Evolutionary conservation across 2,797 vertebrate genomes (phyloP).

Genomic region (Lepilemur septentrionalis): DNA sequence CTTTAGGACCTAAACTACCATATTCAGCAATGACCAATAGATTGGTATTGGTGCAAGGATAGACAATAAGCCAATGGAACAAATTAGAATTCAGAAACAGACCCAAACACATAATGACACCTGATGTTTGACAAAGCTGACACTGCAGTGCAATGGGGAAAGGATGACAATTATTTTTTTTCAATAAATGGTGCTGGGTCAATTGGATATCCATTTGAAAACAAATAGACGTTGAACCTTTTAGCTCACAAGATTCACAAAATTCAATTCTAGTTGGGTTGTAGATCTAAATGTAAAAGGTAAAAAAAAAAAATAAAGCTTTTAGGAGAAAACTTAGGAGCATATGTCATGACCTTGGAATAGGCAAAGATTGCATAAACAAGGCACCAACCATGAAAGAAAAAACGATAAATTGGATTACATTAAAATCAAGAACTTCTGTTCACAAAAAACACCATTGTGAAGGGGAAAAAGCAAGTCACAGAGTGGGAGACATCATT

Average conservation of each 20-base stretch:
- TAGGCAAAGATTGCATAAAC: constrained; percentile 55
- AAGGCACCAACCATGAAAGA: constrained; percentile 21
- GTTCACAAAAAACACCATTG: constrained; percentile 23
- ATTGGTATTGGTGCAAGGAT: background rate
- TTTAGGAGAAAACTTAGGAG: constrained; percentile 70
- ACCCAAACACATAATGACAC: constrained; percentile 31
- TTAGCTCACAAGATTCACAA: constrained; percentile 57
- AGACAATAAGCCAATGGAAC: constrained; percentile 41
- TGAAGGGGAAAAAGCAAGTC: background rate
- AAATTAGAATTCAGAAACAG: constrained; percentile 52
- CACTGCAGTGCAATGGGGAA: constrained; percentile 14
- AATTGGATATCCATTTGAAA: constrained; percentile 70
- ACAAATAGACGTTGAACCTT: constrained; percentile 69
- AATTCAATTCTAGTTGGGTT: constrained; percentile 59
- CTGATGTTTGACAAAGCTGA: constrained; percentile 61
- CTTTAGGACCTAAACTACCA: background rate
- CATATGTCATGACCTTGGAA: constrained; percentile 63
- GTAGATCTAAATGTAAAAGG: constrained; percentile 62
- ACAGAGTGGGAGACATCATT: background rate
- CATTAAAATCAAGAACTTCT: constrained; percentile 59
- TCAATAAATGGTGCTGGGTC: constrained; percentile 67
- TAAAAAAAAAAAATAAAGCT: constrained; percentile 67
- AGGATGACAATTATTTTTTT: constrained; percentile 67
- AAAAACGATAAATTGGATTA: constrained; percentile 58
- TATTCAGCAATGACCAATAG: constrained; percentile 21